Evolutionary conservation across 1,140 invertebrate genomes (phyloP).

Genomic region (Cherax destructor): DNA sequence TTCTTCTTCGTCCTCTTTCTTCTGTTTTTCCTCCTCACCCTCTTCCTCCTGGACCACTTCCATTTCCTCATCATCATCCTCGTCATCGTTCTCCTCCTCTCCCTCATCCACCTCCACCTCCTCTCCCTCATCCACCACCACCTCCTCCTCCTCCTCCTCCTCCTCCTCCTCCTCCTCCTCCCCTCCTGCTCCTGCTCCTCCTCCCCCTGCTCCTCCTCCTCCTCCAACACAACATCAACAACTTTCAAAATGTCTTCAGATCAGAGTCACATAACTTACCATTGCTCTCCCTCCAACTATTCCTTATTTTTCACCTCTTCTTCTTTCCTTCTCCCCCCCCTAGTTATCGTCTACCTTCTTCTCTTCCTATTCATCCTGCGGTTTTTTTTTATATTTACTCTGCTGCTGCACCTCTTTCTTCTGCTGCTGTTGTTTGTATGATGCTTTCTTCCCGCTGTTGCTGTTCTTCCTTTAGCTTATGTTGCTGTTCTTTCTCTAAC

Average conservation of each 20-base stretch:
- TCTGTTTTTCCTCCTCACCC: not conserved
- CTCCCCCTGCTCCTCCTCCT: not conserved
- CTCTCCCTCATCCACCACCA: not conserved
- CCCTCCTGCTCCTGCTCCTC: not conserved
- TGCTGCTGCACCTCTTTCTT: too few species aligned
- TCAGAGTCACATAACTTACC: not conserved
- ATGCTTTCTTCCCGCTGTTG: too few species aligned
- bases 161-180: not conserved
- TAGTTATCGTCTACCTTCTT: not conserved
- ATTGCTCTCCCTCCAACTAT: not conserved
- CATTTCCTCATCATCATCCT: not conserved
- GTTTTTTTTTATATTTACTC: too few species aligned
- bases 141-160: not conserved
- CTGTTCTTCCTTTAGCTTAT: too few species aligned
- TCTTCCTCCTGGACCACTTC: not conserved
- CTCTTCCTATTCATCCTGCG: not conserved
- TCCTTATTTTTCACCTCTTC: not conserved
- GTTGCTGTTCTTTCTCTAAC: not conserved
- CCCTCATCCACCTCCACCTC: not conserved
- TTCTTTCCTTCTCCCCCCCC: not conserved
- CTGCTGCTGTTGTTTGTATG: not conserved
- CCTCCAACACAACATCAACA: not conserved
- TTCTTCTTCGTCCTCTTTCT: not conserved
- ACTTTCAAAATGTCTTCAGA: not conserved
- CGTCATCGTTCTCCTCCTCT: not conserved